Percentiles rank a stretch among this genome's conserved stretches.
Conservation (phyloP, 2,797 vertebrate genomes). For the Accipiter badius region DNA sequence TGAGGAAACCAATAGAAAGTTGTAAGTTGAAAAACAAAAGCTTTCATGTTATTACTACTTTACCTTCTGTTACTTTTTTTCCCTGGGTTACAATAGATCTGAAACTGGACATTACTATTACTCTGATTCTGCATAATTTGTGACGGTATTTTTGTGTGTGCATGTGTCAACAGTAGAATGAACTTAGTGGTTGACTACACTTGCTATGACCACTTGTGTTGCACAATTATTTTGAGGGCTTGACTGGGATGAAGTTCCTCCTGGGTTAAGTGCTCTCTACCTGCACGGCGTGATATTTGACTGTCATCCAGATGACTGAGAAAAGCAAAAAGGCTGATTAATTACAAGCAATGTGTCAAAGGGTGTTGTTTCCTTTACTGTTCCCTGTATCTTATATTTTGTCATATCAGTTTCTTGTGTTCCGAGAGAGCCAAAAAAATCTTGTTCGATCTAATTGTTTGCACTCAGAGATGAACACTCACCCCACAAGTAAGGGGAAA, state of each 20-base stretch:
- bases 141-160: neutral
- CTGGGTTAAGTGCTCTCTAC: neutral
- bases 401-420: neutral
- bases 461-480: accelerated
- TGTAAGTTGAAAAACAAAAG: neutral
- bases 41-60: neutral
- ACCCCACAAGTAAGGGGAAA: accelerated
- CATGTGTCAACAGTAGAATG: accelerated
- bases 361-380: accelerated
- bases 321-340: neutral
- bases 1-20: neutral
- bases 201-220: neutral
- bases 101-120: neutral
- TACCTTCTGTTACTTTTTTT: neutral
- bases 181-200: accelerated
- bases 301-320: neutral
- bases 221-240: neutral
- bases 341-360: accelerated
- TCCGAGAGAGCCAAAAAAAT: accelerated
- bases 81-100: accelerated
- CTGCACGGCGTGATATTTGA: neutral
- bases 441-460: neutral
- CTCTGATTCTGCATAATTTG: neutral
- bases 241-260: neutral
- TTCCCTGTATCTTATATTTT: neutral